Conservation (phyloP, 2,113 vertebrate genomes). For the Bubo scandiacus region DNA sequence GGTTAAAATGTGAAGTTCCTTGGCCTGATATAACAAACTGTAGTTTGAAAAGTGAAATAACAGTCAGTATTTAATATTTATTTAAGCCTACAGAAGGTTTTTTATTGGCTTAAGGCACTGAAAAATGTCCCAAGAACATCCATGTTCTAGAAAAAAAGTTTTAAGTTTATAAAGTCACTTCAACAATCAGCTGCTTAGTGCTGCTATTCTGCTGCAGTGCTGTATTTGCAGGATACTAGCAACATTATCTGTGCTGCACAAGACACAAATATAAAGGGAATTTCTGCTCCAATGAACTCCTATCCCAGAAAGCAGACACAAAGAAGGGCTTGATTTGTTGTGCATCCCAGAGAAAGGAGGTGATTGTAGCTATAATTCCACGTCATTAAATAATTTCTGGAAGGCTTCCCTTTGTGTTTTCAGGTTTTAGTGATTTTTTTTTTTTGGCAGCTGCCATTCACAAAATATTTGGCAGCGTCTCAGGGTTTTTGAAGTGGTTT, state of each 20-base stretch:
- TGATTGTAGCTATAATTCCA: not conserved
- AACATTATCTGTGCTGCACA: not conserved
- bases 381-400: not conserved
- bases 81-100: not conserved
- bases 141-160: not conserved
- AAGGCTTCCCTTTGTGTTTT: not conserved
- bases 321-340: not conserved
- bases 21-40: not conserved
- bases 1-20: not conserved
- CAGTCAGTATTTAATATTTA: not conserved
- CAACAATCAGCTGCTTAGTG: not conserved
- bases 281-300: slow-evolving; percentile 10
- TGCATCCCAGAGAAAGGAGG: not conserved
- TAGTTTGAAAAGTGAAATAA: not conserved
- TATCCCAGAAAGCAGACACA: not conserved
- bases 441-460: not conserved
- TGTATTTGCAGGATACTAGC: not conserved
- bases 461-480: not conserved
- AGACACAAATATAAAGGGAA: not conserved
- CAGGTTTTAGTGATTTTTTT: not conserved
- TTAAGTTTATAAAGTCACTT: not conserved
- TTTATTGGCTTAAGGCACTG: not conserved
- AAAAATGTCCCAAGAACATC: not conserved
- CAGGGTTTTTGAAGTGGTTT: not conserved
- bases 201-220: not conserved